Evolutionary conservation across 2,888 invertebrate genomes (phyloP).

Genomic region (Vannuccia rotundouncinata): DNA sequence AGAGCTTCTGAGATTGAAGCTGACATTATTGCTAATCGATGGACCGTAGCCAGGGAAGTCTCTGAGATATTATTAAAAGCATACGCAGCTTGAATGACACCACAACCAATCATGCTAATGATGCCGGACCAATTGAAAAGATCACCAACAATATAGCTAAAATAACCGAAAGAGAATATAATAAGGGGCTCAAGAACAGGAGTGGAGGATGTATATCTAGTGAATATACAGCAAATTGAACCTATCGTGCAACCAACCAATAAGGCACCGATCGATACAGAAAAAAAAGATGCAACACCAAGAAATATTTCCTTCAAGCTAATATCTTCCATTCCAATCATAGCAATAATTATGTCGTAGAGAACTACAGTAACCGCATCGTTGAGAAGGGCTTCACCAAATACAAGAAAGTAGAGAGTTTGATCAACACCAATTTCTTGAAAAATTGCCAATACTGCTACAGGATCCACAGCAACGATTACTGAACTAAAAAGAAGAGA

Average conservation of each 20-base stretch:
- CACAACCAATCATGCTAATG: slow-evolving; percentile 61
- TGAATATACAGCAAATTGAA: slow-evolving; percentile 46
- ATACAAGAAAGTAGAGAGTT: slow-evolving; percentile 61
- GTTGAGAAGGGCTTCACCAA: slow-evolving; percentile 62
- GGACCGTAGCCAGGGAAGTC: slow-evolving; percentile 60
- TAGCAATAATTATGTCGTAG: slow-evolving; percentile 60
- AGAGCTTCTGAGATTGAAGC: slow-evolving; percentile 60
- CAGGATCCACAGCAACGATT: slow-evolving; percentile 62
- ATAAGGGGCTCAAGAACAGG: slow-evolving; percentile 61
- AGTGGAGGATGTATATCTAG: slow-evolving; percentile 56
- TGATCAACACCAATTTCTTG: slow-evolving; percentile 61
- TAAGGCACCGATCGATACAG: slow-evolving; percentile 59
- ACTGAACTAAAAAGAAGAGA: slow-evolving; percentile 59
- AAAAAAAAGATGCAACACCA: slow-evolving; percentile 59
- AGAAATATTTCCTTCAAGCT: slow-evolving; percentile 49
- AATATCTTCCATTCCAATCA: slow-evolving; percentile 47
- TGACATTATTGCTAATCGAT: slow-evolving; percentile 60
- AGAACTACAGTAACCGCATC: slow-evolving; percentile 62
- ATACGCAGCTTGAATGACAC: slow-evolving; percentile 61
- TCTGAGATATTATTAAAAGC: slow-evolving; percentile 60
- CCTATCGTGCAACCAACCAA: slow-evolving; percentile 59
- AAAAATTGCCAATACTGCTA: slow-evolving; percentile 61
- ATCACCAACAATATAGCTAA: slow-evolving; percentile 60
- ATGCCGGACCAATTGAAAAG: slow-evolving; percentile 62
- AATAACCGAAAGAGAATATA: slow-evolving; percentile 60